Evolutionary conservation across 2,888 invertebrate species (phyloP).

Genomic region (Mongoloraphidia duomilia): DNA sequence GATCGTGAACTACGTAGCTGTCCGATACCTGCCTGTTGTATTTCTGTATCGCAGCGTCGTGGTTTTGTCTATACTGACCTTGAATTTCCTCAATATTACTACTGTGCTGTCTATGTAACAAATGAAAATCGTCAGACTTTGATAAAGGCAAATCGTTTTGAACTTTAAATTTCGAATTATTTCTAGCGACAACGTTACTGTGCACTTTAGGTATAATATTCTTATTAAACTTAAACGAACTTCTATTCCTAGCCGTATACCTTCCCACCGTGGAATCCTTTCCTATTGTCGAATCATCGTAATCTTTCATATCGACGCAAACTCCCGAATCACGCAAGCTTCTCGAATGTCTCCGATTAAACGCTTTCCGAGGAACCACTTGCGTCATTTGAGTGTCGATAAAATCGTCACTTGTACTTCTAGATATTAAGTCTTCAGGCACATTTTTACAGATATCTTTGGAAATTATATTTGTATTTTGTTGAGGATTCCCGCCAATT

Average conservation of each 20-base stretch:
- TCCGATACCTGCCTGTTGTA: slow-evolving; percentile 4
- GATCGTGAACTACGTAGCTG: background rate
- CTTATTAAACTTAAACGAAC: slow-evolving; percentile 3
- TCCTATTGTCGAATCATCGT: slow-evolving; percentile 5
- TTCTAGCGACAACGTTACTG: slow-evolving; percentile 1
- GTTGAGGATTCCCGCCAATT: too few relatives aligned
- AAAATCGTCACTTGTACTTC: too few relatives aligned
- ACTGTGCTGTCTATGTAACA: background rate
- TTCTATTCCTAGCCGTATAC: background rate
- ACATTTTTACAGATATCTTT: too few relatives aligned
- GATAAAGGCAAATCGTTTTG: slow-evolving; percentile 1
- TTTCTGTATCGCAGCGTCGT: background rate
- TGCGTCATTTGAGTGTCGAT: too few relatives aligned
- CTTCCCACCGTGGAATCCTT: background rate
- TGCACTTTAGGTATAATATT: slow-evolving; percentile 5
- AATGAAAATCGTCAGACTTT: slow-evolving; percentile 4
- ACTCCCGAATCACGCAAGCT: slow-evolving; percentile 7
- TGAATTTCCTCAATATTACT: background rate
- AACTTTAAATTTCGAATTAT: slow-evolving; percentile 5
- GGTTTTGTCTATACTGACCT: background rate
- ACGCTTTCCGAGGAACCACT: slow-evolving; percentile 2
- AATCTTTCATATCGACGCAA: slow-evolving; percentile 1
- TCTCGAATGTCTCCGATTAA: slow-evolving; percentile 3
- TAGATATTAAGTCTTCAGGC: too few relatives aligned
- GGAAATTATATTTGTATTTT: too few relatives aligned